Evolutionary conservation across 2,113 vertebrate species (phyloP).

Genomic region (Coryphaenoides rupestris): DNA sequence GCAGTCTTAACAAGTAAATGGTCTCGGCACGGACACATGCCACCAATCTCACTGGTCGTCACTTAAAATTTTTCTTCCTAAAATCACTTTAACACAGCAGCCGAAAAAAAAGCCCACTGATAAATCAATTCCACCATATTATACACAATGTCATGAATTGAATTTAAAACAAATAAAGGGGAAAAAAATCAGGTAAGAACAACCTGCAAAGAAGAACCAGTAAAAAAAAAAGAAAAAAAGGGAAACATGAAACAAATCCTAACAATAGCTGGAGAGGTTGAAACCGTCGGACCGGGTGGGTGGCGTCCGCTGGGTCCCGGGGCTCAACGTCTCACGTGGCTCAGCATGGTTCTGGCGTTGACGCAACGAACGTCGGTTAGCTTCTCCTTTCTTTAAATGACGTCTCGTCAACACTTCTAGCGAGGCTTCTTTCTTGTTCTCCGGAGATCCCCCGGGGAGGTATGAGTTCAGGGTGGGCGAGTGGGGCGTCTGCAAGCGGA

Average conservation of each 20-base stretch:
- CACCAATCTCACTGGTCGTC: constrained; percentile 75
- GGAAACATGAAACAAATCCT: constrained; percentile 76
- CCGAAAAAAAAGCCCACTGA: constrained; percentile 87
- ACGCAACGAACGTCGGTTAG: constrained; percentile 76
- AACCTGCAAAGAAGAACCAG: constrained; percentile 83
- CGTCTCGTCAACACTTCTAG: constrained; percentile 89
- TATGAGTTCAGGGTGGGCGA: too few species aligned
- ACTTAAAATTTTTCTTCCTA: constrained; percentile 70
- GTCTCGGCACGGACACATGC: constrained; percentile 81
- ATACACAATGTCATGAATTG: constrained; percentile 73
- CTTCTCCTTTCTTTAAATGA: constrained; percentile 92
- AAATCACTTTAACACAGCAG: constrained; percentile 85
- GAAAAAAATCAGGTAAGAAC: constrained; percentile 72
- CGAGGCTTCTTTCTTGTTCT: too few species aligned
- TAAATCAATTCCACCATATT: constrained; percentile 67
- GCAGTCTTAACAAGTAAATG: constrained; percentile 83
- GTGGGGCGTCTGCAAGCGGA: constrained; percentile 68
- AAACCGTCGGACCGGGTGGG: constrained; percentile 43
- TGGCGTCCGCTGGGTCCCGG: constrained; percentile 27
- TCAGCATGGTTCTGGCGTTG: constrained; percentile 49
- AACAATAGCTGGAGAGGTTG: constrained; percentile 72
- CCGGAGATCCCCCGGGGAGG: too few species aligned
- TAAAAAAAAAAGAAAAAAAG: constrained; percentile 91
- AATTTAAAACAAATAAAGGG: constrained; percentile 83
- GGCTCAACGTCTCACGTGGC: constrained; percentile 48